Base-by-base conservation (phyloP, 2,797 vertebrate genomes). In the Tokudaia tokunoshimensis region DNA sequence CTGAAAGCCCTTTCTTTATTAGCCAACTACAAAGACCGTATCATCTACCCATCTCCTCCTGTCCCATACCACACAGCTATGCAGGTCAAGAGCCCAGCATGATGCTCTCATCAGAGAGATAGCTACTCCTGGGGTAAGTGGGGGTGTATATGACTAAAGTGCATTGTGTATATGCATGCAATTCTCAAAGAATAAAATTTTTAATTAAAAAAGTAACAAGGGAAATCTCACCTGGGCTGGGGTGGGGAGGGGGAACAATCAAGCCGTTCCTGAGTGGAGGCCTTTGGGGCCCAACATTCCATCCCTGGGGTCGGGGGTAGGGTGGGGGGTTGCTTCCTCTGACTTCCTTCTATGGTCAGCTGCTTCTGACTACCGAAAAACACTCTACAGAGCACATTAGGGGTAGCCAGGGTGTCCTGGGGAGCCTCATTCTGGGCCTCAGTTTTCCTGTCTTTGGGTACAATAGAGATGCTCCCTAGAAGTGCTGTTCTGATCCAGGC, bases 51-150 rank as follows among this genome's bases (percentile, higher is more conserved):
- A 4, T n/a, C 31, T 50, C 31, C 29, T 50, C 41, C 26, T 47
- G 26, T 15, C 7, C 47, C 47, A 5, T 2, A 4, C 86, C 14
- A 29, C 31, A 50, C 0, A 10, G 31, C 31, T 3, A 0, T 12
- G n/a, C 1, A 3, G 1, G 29, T 1, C 0, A 52, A 9, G 59
- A 24, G 29, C 3, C 50, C 31, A n/a, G 37, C 26, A 13, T 0
- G 13, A 47, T 4, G 31, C 20, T 47, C 19, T 9, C 24, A 8
- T 24, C 80, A 1, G 65, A 3, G 20, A 79, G 55, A 5, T 1
- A 9, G 19, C 44, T 12, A 6, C n/a, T 63, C 19, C 14, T 14
- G 22, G 34, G 65, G 65, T 12, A 1, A 17, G 4, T 15, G 26
- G 34, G 63, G 47, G 12, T n/a, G 65, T 67, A 26, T 24, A n/a